phyloP scores from a whole-genome alignment of 2,113 vertebrate species.

The Dicerorhinus sumatrensis region DNA sequence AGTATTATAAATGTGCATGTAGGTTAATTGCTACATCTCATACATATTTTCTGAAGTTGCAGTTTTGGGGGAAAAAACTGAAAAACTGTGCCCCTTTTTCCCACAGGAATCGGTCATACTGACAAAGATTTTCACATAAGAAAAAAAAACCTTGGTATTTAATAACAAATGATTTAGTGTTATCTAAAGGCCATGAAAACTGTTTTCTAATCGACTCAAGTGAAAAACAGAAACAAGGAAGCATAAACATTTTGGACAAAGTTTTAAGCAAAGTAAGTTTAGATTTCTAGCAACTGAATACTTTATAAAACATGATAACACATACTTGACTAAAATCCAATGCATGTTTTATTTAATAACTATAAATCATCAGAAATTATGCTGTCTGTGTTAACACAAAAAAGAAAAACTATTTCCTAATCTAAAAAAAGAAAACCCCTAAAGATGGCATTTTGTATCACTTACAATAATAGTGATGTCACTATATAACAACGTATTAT shows the following conservation, averaged over 20 bases:
- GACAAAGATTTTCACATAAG: constrained; percentile 64
- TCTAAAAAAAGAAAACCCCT: not conserved
- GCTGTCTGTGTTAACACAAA: not conserved
- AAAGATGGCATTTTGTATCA: not conserved
- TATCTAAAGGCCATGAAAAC: constrained; percentile 29
- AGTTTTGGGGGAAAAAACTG: constrained; percentile 63
- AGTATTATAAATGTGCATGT: constrained; percentile 90
- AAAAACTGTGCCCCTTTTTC: constrained; percentile 69
- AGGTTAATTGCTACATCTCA: constrained; percentile 92
- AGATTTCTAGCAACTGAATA: not conserved
- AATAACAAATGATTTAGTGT: constrained; percentile 55
- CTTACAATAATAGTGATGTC: constrained; percentile 21
- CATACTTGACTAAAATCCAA: not conserved
- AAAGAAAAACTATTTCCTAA: constrained; percentile 37
- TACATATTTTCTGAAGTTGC: constrained; percentile 86
- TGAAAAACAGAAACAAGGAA: constrained; percentile 58
- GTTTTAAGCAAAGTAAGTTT: not conserved
- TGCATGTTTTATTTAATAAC: constrained; percentile 31
- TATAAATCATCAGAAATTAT: not conserved
- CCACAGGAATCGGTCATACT: constrained; percentile 19
- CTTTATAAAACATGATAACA: constrained; percentile 2
- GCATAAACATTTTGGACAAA: not conserved
- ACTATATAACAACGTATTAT: not conserved
- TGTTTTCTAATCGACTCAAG: constrained; percentile 28
- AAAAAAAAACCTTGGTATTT: constrained; percentile 38